Conservation (phyloP, 2,797 vertebrate genomes). For the Hylomyscus alleni region DNA sequence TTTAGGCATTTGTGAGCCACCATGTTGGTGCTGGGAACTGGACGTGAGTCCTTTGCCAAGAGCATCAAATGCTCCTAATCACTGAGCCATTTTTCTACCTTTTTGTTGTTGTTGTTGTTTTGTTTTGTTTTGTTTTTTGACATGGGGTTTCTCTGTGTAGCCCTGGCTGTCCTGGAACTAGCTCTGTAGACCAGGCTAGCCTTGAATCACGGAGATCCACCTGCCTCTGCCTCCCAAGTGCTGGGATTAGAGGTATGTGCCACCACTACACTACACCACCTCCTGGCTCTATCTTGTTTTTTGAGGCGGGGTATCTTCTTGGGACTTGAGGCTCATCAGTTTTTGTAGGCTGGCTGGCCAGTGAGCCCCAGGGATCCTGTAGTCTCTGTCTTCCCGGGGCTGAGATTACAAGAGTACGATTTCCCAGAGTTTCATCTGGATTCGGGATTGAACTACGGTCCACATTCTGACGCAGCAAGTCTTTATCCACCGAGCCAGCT, state of each 20-base stretch:
- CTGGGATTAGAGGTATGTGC: neutral
- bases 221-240: neutral
- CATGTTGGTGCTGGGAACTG: no score
- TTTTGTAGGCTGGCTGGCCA: neutral
- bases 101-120: no score
- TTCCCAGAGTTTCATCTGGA: neutral
- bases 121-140: neutral
- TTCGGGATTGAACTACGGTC: neutral
- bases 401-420: neutral
- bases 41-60: neutral
- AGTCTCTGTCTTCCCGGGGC: neutral
- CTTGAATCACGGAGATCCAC: neutral
- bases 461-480: neutral
- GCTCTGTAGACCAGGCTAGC: neutral
- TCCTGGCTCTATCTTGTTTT: neutral
- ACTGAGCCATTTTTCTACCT: neutral
- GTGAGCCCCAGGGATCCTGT: neutral
- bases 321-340: neutral
- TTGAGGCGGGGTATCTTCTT: neutral
- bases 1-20: neutral
- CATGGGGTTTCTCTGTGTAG: neutral
- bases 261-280: neutral
- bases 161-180: neutral
- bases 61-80: neutral
- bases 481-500: neutral